A percentile compares a stretch with the other conserved stretches of the same genome.
phyloP scores from a whole-genome alignment of 2,797 vertebrate species.

The Diplodus sargus region DNA sequence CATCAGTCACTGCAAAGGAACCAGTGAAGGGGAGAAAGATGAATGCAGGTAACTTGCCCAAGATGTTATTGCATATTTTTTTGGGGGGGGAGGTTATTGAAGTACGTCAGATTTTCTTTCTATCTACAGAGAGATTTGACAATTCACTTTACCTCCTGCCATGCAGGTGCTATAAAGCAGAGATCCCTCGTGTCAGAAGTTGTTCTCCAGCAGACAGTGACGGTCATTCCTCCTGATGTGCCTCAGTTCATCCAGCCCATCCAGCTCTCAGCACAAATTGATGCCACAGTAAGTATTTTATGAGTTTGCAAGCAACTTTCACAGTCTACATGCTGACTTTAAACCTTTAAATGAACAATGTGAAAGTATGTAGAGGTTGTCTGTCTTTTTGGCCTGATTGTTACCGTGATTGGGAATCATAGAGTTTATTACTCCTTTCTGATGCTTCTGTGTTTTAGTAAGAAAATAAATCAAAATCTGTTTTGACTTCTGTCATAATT shows the following conservation, averaged over 20 bases:
- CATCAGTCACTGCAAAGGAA: conserved; percentile 76
- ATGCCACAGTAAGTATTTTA: conserved; percentile 70
- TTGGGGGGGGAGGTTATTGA: not conserved
- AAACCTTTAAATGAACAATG: not conserved
- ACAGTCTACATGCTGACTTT: not conserved
- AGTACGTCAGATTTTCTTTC: too few relatives aligned
- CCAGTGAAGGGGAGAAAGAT: conserved; percentile 80
- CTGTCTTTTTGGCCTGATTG: not conserved
- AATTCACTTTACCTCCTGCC: not conserved
- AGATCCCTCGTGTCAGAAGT: conserved; percentile 78
- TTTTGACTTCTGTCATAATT: not conserved
- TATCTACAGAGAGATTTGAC: not conserved
- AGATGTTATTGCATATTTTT: not conserved
- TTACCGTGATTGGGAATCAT: not conserved
- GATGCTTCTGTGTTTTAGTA: conserved; percentile 2
- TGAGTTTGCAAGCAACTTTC: conserved; percentile 6
- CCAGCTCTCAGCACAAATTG: conserved; percentile 66
- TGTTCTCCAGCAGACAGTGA: conserved; percentile 82
- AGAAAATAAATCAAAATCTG: not conserved
- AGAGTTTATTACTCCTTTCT: not conserved
- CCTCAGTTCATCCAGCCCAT: conserved; percentile 59
- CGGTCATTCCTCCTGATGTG: conserved; percentile 73
- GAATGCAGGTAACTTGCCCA: conserved; percentile 64
- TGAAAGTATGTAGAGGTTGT: not conserved
- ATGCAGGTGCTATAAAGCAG: conserved; percentile 65